Conservation (phyloP, 92 coral and sea anemone species). For the Meandrina meandrites region DNA sequence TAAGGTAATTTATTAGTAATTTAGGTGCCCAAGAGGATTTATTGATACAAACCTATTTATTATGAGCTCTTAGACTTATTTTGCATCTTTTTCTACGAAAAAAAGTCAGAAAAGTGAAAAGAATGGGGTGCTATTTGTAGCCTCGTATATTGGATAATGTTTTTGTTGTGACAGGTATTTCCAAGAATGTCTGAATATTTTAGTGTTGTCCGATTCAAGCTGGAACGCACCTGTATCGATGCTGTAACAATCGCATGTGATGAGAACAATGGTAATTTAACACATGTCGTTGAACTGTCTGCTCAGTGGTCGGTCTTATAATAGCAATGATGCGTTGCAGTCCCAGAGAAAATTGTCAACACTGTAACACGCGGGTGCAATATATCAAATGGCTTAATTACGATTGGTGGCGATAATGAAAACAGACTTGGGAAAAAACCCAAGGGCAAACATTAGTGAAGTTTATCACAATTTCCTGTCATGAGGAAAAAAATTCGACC, state of each 20-base stretch:
- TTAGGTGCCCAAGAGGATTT: background rate
- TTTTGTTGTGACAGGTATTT: background rate
- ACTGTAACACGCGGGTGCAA: background rate
- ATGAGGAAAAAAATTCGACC: background rate
- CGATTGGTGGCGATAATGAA: background rate
- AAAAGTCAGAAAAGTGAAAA: no score
- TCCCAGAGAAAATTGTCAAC: background rate
- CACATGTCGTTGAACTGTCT: no score
- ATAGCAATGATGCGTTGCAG: background rate
- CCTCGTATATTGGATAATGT: background rate
- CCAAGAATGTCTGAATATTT: background rate
- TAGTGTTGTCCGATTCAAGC: background rate
- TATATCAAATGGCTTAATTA: background rate
- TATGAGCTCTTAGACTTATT: no score
- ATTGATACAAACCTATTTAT: no score
- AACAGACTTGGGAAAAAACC: background rate
- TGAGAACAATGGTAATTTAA: no score
- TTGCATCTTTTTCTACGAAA: no score
- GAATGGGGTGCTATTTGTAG: no score
- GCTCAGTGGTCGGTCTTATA: background rate
- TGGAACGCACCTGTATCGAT: background rate
- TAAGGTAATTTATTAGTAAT: background rate
- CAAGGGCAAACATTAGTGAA: background rate
- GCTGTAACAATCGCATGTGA: background rate
- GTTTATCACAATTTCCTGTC: background rate